A percentile compares a stretch with the other conserved stretches of the same genome.
Evolutionary conservation across 2,113 vertebrate species (phyloP).

Genomic region (Chaetura pelagica): DNA sequence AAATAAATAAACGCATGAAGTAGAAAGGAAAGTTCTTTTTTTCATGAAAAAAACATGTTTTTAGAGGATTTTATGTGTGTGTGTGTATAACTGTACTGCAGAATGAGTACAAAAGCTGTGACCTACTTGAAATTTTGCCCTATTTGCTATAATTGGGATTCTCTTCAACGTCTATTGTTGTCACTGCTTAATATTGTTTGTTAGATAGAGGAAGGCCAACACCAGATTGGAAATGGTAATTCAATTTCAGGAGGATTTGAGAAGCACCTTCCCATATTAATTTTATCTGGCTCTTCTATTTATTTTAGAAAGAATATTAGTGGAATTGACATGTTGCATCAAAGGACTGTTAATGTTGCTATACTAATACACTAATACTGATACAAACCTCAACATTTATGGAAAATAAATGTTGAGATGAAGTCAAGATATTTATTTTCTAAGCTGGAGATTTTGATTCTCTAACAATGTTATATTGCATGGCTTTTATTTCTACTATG

Average conservation of each 20-base stretch:
- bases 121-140: background rate
- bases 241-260: background rate
- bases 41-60: background rate
- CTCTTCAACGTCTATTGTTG: background rate
- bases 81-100: background rate
- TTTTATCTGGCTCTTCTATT: constrained; percentile 18
- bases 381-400: background rate
- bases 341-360: background rate
- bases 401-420: constrained; percentile 35
- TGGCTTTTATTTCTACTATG: background rate
- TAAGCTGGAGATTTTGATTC: constrained; percentile 35
- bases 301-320: background rate
- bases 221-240: background rate
- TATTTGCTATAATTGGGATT: background rate
- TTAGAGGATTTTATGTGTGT: background rate
- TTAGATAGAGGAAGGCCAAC: background rate
- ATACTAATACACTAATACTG: background rate
- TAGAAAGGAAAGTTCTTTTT: background rate
- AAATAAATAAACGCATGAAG: background rate
- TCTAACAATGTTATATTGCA: constrained; percentile 17
- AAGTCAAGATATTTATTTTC: constrained; percentile 58
- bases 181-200: background rate
- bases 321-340: background rate
- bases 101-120: background rate
- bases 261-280: background rate